Evolutionary conservation across 2,113 vertebrate genomes (phyloP).

Genomic region (Ploceus nigricollis): DNA sequence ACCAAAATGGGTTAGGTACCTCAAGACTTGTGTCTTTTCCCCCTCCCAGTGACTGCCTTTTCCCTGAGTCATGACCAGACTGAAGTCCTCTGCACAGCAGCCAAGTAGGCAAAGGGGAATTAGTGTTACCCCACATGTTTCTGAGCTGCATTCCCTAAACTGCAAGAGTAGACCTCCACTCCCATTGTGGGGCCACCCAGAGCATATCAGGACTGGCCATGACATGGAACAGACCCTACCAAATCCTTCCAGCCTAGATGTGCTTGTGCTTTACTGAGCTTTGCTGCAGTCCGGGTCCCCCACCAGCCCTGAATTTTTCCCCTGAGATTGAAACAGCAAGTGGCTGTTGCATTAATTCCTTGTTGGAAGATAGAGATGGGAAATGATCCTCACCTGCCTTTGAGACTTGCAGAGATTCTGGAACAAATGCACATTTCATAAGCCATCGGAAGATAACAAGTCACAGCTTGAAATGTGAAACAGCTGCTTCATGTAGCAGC

Average conservation of each 20-base stretch:
- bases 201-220: not conserved
- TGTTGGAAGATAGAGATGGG: not conserved
- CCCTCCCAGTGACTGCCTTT: not conserved
- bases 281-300: not conserved
- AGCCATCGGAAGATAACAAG: not conserved
- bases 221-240: not conserved
- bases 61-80: not conserved
- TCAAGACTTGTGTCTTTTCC: not conserved
- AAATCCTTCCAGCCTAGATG: not conserved
- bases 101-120: not conserved
- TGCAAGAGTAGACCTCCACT: not conserved
- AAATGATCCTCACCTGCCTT: not conserved
- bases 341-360: not conserved
- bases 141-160: not conserved
- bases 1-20: not conserved
- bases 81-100: not conserved
- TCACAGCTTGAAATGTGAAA: not conserved
- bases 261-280: not conserved
- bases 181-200: not conserved
- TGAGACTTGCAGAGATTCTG: not conserved
- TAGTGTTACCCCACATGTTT: not conserved
- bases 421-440: not conserved
- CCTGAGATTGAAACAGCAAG: not conserved
- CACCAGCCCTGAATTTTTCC: not conserved
- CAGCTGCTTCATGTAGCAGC: not conserved